Evolutionary conservation across 2,113 vertebrate genomes (phyloP), one percentile per base, ranked within the genome.

Genomic region (Telmatochromis sp.): DNA sequence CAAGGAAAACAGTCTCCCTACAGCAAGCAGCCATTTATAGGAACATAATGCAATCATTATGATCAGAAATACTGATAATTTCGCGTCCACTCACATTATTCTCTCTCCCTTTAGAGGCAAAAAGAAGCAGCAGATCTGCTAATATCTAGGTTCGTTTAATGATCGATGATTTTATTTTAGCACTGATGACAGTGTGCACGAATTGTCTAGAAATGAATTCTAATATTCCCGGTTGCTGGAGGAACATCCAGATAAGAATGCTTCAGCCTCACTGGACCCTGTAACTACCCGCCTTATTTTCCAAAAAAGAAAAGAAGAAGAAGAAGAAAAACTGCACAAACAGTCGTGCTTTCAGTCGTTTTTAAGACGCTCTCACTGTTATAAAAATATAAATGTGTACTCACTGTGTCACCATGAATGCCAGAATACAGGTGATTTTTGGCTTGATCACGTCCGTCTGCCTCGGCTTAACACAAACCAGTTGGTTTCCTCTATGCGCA

Each of bases 381-480:
- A 11, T 12, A 73, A n/a, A 26, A 49, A 49, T 17, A 37, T 35
- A 23, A 89, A 82, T 1, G 45, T 58, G 84, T 94, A 96, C 95
- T 95, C 82, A 96, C 95, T 94, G 93, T 96, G 94, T 96, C 94
- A 96, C 95, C 95, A 96, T 96, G 94, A 95, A 95, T 95, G 94
- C 95, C 94, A 93, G 90, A 91, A 90, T 95, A 89, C 92, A 93
- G 94, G 93, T 94, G 94, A 91, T 94, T 89, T 89, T 87, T 79
- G 89, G 81, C 88, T 94, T 82, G 92, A 89, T 92, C 95, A 91
- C 93, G 95, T 95, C 94, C 94, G 94, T 94, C 92, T 90, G 93
- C 91, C 87, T 91, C 91, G 89, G 86, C 75, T 92, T 89, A 89
- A 94, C 90, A 92, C 85, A 80, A 88, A 85, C 90, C 90, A 90